Percentiles rank a stretch among this genome's conserved stretches.
Evolutionary conservation across 2,113 vertebrate species (phyloP).

Genomic region (Mus spicilegus): DNA sequence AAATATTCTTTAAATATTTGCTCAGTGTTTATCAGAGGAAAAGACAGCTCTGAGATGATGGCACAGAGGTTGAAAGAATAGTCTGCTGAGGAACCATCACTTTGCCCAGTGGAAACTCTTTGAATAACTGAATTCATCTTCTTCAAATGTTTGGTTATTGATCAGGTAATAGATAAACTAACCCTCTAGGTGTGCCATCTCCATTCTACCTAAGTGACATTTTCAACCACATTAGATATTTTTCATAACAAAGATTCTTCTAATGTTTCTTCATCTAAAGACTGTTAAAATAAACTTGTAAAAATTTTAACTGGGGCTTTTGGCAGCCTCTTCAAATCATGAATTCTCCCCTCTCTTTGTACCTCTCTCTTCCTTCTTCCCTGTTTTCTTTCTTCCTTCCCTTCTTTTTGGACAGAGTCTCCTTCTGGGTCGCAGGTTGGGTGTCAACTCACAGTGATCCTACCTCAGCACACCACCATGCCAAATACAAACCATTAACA

Average conservation of each 20-base stretch:
- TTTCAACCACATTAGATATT: not conserved
- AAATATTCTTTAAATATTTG: not conserved
- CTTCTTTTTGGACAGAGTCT: not conserved
- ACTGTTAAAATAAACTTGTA: not conserved
- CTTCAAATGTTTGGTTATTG: not conserved
- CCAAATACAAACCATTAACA: not conserved
- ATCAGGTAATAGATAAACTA: not conserved
- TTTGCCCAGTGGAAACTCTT: constrained; percentile 26
- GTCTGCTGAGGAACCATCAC: not conserved
- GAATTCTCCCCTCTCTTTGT: not conserved
- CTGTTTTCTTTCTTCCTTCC: not conserved
- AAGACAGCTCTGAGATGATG: not conserved
- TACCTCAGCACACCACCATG: not conserved
- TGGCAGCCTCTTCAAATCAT: not conserved
- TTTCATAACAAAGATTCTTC: constrained; percentile 26
- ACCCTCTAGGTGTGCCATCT: not conserved
- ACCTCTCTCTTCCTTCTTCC: not conserved
- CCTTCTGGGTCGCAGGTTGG: not conserved
- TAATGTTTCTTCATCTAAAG: not conserved
- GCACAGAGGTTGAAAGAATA: not conserved
- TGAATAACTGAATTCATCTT: not conserved
- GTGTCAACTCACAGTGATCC: not conserved
- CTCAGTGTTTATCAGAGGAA: not conserved
- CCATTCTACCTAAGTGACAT: not conserved
- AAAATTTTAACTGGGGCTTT: not conserved